phyloP scores from a whole-genome alignment of 2,888 invertebrate genomes.

The Hartigia nigra region DNA sequence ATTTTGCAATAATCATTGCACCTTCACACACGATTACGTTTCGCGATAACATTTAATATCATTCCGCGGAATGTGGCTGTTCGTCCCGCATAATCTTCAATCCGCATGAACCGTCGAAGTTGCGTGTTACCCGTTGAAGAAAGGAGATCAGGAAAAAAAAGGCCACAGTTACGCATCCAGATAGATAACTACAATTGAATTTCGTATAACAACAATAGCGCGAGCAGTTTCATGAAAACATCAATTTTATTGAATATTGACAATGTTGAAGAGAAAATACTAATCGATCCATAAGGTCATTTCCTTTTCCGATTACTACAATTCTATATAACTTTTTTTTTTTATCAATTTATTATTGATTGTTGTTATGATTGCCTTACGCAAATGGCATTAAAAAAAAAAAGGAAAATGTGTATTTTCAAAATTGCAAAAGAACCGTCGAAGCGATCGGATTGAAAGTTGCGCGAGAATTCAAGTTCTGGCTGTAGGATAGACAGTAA shows the following conservation, averaged over 20 bases:
- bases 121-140: background rate
- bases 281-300: too few relatives aligned
- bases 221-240: background rate
- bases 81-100: background rate
- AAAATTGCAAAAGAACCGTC: too few relatives aligned
- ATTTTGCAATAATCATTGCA: background rate
- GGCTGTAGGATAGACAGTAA: too few relatives aligned
- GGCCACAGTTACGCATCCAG: background rate
- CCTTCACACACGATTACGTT: background rate
- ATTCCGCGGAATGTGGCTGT: background rate
- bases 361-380: too few relatives aligned
- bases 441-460: too few relatives aligned
- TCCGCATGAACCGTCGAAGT: constrained; percentile 4
- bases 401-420: too few relatives aligned
- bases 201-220: background rate
- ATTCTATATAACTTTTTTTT: too few relatives aligned
- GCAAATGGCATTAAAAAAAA: too few relatives aligned
- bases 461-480: too few relatives aligned
- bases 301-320: too few relatives aligned
- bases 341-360: too few relatives aligned
- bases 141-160: background rate
- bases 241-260: background rate
- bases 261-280: background rate
- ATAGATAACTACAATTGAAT: background rate
- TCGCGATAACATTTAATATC: background rate